Evolutionary conservation across 2,113 vertebrate genomes (phyloP).

Genomic region (Columba janthina): DNA sequence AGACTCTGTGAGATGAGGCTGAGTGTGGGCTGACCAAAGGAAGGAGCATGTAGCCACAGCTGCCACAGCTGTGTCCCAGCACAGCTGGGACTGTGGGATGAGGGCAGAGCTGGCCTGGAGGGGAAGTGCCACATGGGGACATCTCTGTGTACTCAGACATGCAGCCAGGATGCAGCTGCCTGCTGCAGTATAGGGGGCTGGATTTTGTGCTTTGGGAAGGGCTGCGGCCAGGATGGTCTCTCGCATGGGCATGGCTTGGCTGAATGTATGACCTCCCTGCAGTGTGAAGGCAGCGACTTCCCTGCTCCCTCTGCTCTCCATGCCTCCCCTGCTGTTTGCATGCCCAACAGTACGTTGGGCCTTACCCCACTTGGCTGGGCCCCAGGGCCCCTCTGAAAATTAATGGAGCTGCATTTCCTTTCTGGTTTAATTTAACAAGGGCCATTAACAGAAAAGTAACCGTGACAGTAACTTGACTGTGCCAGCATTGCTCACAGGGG

Average conservation of each 20-base stretch:
- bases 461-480: neutral
- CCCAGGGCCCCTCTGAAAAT: neutral
- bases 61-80: neutral
- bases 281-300: neutral
- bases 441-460: neutral
- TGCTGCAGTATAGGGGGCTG: neutral
- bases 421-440: neutral
- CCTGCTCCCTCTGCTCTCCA: accelerated
- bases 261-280: neutral
- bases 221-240: neutral
- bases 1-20: neutral
- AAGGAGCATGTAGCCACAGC: neutral
- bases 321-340: constrained; percentile 14
- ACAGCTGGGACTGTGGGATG: neutral
- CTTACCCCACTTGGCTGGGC: neutral
- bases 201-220: neutral
- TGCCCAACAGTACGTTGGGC: neutral
- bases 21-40: neutral
- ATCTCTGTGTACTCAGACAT: neutral
- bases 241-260: accelerated
- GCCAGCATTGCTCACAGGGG: accelerated
- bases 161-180: neutral
- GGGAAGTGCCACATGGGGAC: neutral
- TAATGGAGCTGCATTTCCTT: neutral
- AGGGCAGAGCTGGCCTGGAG: neutral